phyloP scores from a whole-genome alignment of 1,140 invertebrate genomes.

The Cryptotermes secundus region DNA sequence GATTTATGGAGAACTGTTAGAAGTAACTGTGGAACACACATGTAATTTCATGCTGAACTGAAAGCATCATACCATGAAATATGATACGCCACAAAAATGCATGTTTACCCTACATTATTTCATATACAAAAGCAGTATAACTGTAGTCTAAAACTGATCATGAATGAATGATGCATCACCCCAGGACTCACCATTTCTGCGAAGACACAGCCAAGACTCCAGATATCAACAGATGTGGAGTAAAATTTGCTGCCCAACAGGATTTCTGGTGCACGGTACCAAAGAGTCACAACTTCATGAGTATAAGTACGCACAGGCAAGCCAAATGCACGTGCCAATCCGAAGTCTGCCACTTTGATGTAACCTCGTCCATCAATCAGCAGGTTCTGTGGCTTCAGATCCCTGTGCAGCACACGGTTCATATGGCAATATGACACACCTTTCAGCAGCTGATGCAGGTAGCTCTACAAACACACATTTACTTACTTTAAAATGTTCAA shows the following conservation, averaged over 20 bases:
- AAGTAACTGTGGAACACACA: too few relatives aligned
- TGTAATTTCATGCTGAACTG: too few relatives aligned
- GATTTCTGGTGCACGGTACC: slow-evolving; percentile 96
- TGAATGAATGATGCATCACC: too few relatives aligned
- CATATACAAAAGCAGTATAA: too few relatives aligned
- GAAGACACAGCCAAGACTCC: slow-evolving; percentile 95
- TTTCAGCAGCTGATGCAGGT: slow-evolving; percentile 85
- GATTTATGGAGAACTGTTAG: too few relatives aligned
- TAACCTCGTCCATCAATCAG: slow-evolving; percentile 74
- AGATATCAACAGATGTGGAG: slow-evolving; percentile 87
- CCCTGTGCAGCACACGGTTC: slow-evolving; percentile 81
- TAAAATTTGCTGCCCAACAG: slow-evolving; percentile 88
- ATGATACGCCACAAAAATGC: too few relatives aligned
- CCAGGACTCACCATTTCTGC: slow-evolving; percentile 82
- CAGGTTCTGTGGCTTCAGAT: slow-evolving; percentile 91
- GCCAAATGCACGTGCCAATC: slow-evolving; percentile 78
- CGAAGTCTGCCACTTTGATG: slow-evolving; percentile 91
- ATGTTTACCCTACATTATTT: too few relatives aligned
- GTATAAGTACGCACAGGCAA: slow-evolving; percentile 84
- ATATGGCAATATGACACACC: slow-evolving; percentile 92
- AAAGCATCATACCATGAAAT: too few relatives aligned
- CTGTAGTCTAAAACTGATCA: too few relatives aligned
- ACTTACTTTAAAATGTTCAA: too few relatives aligned
- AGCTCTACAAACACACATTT: slow-evolving; percentile 60
- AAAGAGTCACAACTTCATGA: slow-evolving; percentile 94